Percentiles rank a stretch among this genome's conserved stretches.
These are phyloP conservation scores for Diploptera punctata DNA, from an alignment of 2,888 invertebrate genomes.

Conservation along the genomic window DNA sequence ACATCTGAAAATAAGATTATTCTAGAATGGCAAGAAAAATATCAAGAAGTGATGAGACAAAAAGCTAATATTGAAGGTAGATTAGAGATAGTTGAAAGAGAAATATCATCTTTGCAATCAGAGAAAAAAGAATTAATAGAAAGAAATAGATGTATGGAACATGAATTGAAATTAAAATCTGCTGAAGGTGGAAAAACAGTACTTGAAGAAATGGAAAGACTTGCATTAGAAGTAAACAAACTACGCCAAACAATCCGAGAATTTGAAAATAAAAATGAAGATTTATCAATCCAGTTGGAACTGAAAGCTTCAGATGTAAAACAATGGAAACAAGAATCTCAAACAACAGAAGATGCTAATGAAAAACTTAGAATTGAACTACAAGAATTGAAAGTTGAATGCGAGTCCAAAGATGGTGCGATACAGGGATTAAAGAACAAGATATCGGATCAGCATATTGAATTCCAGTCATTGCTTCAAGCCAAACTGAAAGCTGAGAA, in stretches of 20 bases:
- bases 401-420: slow-evolving; percentile 53
- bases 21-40: slow-evolving; percentile 39
- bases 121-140: slow-evolving; percentile 5
- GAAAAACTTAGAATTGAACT: slow-evolving; percentile 48
- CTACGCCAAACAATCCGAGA: slow-evolving; percentile 17
- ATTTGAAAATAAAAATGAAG: slow-evolving; percentile 13
- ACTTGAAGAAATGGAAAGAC: slow-evolving; percentile 26
- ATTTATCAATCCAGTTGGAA: slow-evolving; percentile 31
- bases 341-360: slow-evolving; percentile 32
- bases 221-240: slow-evolving; percentile 1
- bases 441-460: slow-evolving; percentile 56
- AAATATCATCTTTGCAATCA: slow-evolving; percentile 28
- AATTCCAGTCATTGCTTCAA: slow-evolving; percentile 54
- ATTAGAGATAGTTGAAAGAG: slow-evolving; percentile 34
- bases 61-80: slow-evolving; percentile 40
- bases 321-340: slow-evolving; percentile 32
- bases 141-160: background rate
- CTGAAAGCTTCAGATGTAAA: slow-evolving; percentile 24
- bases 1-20: slow-evolving; percentile 22
- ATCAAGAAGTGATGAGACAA: slow-evolving; percentile 37
- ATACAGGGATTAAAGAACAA: slow-evolving; percentile 55
- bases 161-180: background rate
- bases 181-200: slow-evolving; percentile 5
- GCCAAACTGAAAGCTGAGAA: slow-evolving; percentile 53
- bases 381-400: slow-evolving; percentile 52